These are phyloP conservation scores for Tenualosa ilisha DNA, from an alignment of 2,797 vertebrate genomes.

Conservation along the genomic window DNA sequence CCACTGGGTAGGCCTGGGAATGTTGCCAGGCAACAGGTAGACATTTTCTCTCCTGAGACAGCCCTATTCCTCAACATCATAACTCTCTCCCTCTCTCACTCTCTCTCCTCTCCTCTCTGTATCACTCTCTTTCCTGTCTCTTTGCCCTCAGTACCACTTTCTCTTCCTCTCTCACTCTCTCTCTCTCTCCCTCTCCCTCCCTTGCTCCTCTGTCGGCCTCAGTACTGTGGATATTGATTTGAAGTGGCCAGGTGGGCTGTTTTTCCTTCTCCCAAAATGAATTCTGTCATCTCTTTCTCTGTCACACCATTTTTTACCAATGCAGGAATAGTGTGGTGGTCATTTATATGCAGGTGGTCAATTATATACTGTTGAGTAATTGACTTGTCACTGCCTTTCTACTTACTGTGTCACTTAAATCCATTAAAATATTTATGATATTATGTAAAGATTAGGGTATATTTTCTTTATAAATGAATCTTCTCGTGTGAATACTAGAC, in stretches of 20 bases:
- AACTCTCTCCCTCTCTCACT: background rate
- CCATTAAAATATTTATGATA: background rate
- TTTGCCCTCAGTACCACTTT: background rate
- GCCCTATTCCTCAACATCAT: background rate
- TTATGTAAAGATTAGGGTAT: too few relatives aligned
- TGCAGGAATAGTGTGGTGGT: background rate
- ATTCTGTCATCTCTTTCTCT: background rate
- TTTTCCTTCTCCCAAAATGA: background rate
- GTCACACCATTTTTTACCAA: background rate
- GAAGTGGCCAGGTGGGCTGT: conserved; percentile 16
- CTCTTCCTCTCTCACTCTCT: background rate
- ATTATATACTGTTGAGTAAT: background rate
- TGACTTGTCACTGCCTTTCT: background rate
- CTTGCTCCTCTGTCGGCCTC: background rate
- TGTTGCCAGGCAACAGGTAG: conserved; percentile 54
- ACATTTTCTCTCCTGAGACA: conserved; percentile 39
- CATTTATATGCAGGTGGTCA: background rate
- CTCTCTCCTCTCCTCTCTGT: background rate
- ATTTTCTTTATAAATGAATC: background rate
- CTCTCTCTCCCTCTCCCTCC: background rate
- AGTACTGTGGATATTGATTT: background rate
- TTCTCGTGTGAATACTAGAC: background rate
- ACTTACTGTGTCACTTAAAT: background rate
- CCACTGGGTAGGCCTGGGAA: conserved; percentile 36
- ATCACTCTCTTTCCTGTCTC: background rate